These are phyloP conservation scores for Spatula clypeata DNA, from an alignment of 2,797 vertebrate species.

Conservation along the genomic window DNA sequence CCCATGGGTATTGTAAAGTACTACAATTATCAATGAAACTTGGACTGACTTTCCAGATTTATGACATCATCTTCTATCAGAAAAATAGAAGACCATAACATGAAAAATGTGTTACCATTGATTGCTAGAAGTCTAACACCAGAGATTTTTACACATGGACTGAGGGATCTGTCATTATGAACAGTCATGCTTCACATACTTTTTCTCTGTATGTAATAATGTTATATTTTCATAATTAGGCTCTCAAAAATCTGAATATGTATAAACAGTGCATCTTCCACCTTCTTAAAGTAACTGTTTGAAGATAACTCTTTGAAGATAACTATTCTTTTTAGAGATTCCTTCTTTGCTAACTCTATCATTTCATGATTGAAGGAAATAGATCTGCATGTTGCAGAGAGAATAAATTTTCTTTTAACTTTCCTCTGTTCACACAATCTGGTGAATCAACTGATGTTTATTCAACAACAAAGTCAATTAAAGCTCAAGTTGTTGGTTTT, in stretches of 20 bases:
- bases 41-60: neutral
- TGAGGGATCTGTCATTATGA: neutral
- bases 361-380: neutral
- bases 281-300: neutral
- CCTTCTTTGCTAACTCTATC: neutral
- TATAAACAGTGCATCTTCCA: neutral
- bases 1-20: neutral
- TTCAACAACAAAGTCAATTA: neutral
- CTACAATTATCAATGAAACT: slow-evolving; percentile 10
- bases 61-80: slow-evolving; percentile 29
- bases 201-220: neutral
- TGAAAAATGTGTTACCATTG: slow-evolving; percentile 25
- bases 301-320: neutral
- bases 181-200: neutral
- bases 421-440: neutral
- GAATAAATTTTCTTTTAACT: neutral
- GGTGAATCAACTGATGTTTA: neutral
- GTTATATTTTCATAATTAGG: neutral
- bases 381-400: neutral
- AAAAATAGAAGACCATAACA: slow-evolving; percentile 21
- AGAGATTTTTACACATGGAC: slow-evolving; percentile 15
- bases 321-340: neutral
- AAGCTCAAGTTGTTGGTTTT: neutral
- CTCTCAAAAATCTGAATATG: neutral
- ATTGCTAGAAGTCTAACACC: slow-evolving; percentile 18